Evolutionary conservation across 2,797 vertebrate species (phyloP).

Genomic region (Phrynocephalus vlangalii): DNA sequence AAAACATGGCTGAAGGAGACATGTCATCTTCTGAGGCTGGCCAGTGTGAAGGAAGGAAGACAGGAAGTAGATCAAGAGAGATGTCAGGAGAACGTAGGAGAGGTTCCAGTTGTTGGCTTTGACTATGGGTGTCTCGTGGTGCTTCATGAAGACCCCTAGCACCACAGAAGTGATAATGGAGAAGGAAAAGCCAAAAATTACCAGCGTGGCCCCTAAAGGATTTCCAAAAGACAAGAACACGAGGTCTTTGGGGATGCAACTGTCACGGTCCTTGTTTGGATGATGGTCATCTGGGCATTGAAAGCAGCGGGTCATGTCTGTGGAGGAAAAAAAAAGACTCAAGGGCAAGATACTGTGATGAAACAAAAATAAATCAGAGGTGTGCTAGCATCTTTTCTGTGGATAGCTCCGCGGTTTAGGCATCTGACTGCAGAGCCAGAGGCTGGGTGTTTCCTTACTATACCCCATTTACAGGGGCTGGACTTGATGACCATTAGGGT

Average conservation of each 20-base stretch:
- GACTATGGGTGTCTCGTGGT: constrained; percentile 1
- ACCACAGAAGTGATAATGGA: not conserved
- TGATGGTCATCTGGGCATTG: too few relatives aligned
- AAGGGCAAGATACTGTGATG: too few relatives aligned
- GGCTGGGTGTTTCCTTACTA: too few relatives aligned
- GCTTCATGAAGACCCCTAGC: not conserved
- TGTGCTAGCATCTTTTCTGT: too few relatives aligned
- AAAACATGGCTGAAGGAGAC: constrained; percentile 8
- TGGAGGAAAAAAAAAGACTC: too few relatives aligned
- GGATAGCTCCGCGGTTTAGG: too few relatives aligned
- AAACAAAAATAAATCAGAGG: too few relatives aligned
- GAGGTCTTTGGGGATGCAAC: not conserved
- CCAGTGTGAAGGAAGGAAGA: constrained; percentile 9
- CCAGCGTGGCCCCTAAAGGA: not conserved
- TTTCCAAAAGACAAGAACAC: not conserved
- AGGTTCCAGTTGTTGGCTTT: constrained; percentile 33
- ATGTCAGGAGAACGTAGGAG: constrained; percentile 5
- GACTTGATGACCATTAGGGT: too few relatives aligned
- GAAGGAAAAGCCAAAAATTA: not conserved
- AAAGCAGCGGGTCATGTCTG: too few relatives aligned
- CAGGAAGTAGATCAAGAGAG: not conserved
- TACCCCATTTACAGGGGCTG: too few relatives aligned
- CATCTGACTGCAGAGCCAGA: too few relatives aligned
- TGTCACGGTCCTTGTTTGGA: too few relatives aligned
- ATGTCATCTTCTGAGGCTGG: not conserved